phyloP scores from a whole-genome alignment of 1,140 invertebrate species.

The Leptonema lineaticorne region DNA sequence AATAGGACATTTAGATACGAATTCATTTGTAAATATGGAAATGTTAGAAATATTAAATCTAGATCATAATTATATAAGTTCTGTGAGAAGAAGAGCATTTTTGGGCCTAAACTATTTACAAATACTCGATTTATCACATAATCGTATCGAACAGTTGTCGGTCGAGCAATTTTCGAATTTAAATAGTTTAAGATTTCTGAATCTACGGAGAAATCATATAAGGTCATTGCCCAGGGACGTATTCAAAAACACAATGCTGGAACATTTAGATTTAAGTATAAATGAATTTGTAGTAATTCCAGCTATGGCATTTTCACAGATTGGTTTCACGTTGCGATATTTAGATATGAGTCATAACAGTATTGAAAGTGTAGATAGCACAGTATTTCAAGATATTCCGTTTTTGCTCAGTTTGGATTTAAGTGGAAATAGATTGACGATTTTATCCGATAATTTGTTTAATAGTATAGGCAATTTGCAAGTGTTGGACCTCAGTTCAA shows the following conservation, averaged over 20 bases:
- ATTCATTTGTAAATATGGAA: constrained; percentile 68
- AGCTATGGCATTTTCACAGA: constrained; percentile 67
- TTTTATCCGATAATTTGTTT: constrained; percentile 87
- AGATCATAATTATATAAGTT: constrained; percentile 70
- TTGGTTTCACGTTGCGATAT: constrained; percentile 72
- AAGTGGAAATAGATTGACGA: constrained; percentile 77
- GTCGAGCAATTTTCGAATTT: constrained; percentile 82
- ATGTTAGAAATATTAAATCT: constrained; percentile 74
- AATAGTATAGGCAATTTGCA: constrained; percentile 76
- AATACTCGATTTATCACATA: constrained; percentile 76
- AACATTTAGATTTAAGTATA: constrained; percentile 75
- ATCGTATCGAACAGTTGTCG: constrained; percentile 73
- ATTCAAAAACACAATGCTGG: constrained; percentile 76
- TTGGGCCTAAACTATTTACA: constrained; percentile 71
- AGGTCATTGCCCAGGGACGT: constrained; percentile 75
- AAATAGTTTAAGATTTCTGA: constrained; percentile 71
- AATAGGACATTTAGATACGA: constrained; percentile 68
- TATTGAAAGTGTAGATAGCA: constrained; percentile 84
- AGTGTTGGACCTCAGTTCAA: constrained; percentile 76
- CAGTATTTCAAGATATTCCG: constrained; percentile 80
- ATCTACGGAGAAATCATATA: constrained; percentile 75
- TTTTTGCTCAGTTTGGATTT: constrained; percentile 78
- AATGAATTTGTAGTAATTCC: constrained; percentile 79
- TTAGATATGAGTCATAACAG: constrained; percentile 78
- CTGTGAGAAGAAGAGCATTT: constrained; percentile 74